These are phyloP conservation scores for Diorhabda sublineata DNA, from an alignment of 1,140 invertebrate genomes.

Conservation along the genomic window DNA sequence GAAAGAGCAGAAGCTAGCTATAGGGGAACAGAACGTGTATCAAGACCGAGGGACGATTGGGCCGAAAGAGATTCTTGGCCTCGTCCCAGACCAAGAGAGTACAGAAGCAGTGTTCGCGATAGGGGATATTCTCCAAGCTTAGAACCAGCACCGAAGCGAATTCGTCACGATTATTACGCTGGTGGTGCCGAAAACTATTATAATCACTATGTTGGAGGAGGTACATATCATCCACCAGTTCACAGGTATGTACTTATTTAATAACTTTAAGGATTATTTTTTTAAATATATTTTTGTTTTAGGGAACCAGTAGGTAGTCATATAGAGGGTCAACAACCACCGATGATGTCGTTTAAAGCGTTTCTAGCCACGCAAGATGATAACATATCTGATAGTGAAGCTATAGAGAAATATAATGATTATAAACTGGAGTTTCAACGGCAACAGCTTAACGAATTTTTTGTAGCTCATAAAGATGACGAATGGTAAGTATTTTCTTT, in stretches of 20 bases:
- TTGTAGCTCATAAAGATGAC: constrained; percentile 97
- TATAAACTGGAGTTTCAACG: constrained; percentile 96
- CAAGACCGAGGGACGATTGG: constrained; percentile 71
- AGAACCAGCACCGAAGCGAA: constrained; percentile 76
- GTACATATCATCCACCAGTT: constrained; percentile 48
- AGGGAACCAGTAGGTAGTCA: constrained; percentile 36
- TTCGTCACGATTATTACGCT: constrained; percentile 63
- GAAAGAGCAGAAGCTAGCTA: constrained; percentile 78
- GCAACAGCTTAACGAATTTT: constrained; percentile 98
- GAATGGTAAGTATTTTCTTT: constrained; percentile 81
- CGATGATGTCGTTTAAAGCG: constrained; percentile 96
- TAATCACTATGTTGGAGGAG: constrained; percentile 55
- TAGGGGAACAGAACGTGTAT: constrained; percentile 67
- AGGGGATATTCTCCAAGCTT: constrained; percentile 74
- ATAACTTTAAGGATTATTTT: not conserved
- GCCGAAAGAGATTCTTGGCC: constrained; percentile 63
- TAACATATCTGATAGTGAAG: constrained; percentile 94
- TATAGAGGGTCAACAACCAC: constrained; percentile 69
- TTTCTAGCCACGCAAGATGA: constrained; percentile 96
- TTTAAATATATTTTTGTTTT: constrained; percentile 25
- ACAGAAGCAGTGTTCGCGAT: constrained; percentile 52
- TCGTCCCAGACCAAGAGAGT: constrained; percentile 60
- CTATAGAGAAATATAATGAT: constrained; percentile 95
- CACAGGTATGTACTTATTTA: constrained; percentile 39
- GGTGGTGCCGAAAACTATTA: constrained; percentile 39